Evolutionary conservation across 2,113 vertebrate genomes (phyloP).

Genomic region (Pholis gunnellus): DNA sequence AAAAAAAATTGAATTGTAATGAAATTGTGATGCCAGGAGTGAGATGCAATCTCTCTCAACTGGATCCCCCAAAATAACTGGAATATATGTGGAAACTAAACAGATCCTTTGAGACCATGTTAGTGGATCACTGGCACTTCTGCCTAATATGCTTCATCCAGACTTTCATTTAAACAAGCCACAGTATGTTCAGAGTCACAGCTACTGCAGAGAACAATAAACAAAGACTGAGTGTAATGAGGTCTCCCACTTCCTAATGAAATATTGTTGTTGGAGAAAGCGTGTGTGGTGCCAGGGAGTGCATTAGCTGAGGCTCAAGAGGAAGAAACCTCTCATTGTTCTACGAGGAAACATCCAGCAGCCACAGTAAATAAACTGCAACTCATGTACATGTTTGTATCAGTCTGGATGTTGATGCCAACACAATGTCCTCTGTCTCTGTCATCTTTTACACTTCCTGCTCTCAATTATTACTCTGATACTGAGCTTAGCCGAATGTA

Average conservation of each 20-base stretch:
- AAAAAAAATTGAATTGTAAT: too few relatives aligned
- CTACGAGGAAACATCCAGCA: constrained; percentile 2
- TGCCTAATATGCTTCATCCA: background rate
- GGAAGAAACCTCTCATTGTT: constrained; percentile 42
- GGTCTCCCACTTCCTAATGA: constrained; percentile 35
- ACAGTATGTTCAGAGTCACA: background rate
- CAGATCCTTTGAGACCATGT: background rate
- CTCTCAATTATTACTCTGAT: too few relatives aligned
- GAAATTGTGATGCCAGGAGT: too few relatives aligned
- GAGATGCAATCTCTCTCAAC: background rate
- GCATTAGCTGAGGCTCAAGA: constrained; percentile 26
- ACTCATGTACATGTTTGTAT: background rate
- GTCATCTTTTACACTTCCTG: background rate
- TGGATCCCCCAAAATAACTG: background rate
- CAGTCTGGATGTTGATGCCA: background rate
- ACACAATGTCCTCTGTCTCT: background rate
- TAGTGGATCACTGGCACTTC: background rate
- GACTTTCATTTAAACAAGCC: background rate
- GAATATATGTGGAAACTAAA: background rate
- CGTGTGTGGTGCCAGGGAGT: constrained; percentile 9
- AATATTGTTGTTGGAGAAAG: constrained; percentile 30
- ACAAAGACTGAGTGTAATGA: constrained; percentile 18
- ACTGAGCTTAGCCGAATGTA: too few relatives aligned
- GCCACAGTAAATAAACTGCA: background rate
- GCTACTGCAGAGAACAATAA: constrained; percentile 1